Conservation (phyloP, 2,797 vertebrate genomes). For the Phrynocephalus forsythii region DNA sequence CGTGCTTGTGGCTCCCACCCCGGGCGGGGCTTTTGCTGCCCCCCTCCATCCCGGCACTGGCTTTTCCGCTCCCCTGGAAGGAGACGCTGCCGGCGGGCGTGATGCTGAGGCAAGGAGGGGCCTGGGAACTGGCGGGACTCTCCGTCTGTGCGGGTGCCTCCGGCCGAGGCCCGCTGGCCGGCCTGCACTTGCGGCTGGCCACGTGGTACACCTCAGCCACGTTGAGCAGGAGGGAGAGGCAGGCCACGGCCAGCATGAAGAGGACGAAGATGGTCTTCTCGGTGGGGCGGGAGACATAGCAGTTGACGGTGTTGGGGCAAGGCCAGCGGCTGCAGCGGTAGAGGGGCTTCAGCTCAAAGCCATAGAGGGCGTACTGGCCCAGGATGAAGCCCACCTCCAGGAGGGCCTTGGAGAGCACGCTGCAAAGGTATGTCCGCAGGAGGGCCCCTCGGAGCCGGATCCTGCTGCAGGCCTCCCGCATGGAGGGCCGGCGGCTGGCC, state of each 20-base stretch:
- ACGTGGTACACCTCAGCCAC: constrained; percentile 90
- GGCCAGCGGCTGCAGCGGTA: constrained; percentile 89
- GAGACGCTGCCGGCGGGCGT: constrained; percentile 51
- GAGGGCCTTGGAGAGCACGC: constrained; percentile 88
- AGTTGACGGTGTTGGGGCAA: constrained; percentile 89
- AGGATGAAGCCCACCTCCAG: constrained; percentile 90
- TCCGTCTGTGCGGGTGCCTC: constrained; percentile 75
- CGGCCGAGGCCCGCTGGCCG: constrained; percentile 45
- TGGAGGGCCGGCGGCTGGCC: constrained; percentile 68
- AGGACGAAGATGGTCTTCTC: constrained; percentile 92
- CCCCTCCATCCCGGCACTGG: neutral
- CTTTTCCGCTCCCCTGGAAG: constrained; percentile 74
- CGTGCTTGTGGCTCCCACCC: neutral
- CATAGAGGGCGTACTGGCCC: constrained; percentile 88
- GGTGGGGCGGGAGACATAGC: constrained; percentile 90
- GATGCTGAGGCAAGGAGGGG: neutral
- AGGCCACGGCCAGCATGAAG: constrained; percentile 89
- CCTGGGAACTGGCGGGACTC: constrained; percentile 67
- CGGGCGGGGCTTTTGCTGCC: neutral
- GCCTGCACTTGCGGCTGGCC: constrained; percentile 84
- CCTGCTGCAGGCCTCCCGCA: constrained; percentile 78
- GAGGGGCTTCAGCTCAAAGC: constrained; percentile 88
- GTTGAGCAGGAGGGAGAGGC: constrained; percentile 88
- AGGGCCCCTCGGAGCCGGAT: constrained; percentile 83
- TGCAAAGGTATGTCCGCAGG: constrained; percentile 87